Conservation (phyloP, 1,140 invertebrate genomes). For the Eubasilissa regina region DNA sequence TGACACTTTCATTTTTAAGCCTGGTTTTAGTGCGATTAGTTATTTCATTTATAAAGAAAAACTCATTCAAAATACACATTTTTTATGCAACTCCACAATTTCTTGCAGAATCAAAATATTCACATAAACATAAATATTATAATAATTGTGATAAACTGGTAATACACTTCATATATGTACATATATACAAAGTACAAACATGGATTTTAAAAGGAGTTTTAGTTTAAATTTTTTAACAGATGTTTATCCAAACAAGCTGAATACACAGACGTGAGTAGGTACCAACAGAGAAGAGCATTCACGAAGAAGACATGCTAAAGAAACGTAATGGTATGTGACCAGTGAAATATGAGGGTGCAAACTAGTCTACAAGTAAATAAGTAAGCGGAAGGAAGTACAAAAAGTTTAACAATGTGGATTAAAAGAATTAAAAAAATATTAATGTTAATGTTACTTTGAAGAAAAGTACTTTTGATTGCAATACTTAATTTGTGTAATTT, state of each 20-base stretch:
- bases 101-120: not conserved
- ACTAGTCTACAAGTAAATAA: constrained; percentile 18
- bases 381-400: constrained; percentile 6
- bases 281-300: constrained; percentile 2
- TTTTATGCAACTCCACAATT: not conserved
- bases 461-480: no score
- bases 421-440: constrained; percentile 53
- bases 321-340: not conserved
- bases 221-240: constrained; percentile 7
- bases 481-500: not conserved
- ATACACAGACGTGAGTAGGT: not conserved
- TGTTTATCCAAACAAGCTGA: not conserved
- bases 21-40: constrained; percentile 10
- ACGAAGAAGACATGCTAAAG: constrained; percentile 7
- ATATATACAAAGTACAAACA: not conserved
- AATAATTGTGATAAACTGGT: not conserved
- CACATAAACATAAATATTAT: not conserved
- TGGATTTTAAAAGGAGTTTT: constrained; percentile 17
- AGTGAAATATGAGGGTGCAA: constrained; percentile 12
- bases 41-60: not conserved
- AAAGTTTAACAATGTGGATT: constrained; percentile 5
- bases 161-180: not conserved
- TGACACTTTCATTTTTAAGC: constrained; percentile 28
- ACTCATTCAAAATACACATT: constrained; percentile 12
- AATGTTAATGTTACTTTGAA: no score